Percentiles rank a stretch among this genome's conserved stretches.
Conservation (phyloP, 1,140 invertebrate species). For the Drosophila fuyamai region DNA sequence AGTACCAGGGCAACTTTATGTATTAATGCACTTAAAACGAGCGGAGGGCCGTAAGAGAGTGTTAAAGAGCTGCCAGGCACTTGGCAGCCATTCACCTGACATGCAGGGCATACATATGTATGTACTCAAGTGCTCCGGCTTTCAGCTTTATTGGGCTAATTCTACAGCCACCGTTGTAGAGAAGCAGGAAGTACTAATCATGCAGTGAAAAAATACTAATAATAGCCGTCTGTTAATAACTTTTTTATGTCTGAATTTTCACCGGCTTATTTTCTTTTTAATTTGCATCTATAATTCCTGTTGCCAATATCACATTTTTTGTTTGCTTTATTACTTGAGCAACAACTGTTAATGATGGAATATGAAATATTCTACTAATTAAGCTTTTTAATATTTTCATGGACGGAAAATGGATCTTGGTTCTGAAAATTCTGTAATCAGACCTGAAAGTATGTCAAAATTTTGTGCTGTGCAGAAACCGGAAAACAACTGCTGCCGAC, state of each 20-base stretch:
- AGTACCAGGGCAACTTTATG: constrained; percentile 38
- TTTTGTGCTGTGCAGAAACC: constrained; percentile 4
- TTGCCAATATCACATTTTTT: not conserved
- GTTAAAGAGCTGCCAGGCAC: constrained; percentile 71
- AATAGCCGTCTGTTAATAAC: too few relatives aligned
- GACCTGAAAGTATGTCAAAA: too few relatives aligned
- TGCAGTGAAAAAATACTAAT: not conserved
- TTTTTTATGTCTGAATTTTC: too few relatives aligned
- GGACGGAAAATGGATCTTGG: too few relatives aligned
- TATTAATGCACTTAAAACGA: constrained; percentile 69
- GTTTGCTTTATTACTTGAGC: too few relatives aligned
- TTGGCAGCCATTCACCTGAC: constrained; percentile 56
- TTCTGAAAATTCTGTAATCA: too few relatives aligned
- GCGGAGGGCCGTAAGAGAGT: constrained; percentile 45
- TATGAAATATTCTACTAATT: too few relatives aligned
- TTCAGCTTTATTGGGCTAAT: constrained; percentile 60
- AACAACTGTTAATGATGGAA: too few relatives aligned
- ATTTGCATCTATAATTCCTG: too few relatives aligned
- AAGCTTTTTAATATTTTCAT: too few relatives aligned
- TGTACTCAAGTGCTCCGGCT: constrained; percentile 18
- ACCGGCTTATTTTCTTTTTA: too few relatives aligned
- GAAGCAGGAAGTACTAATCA: constrained; percentile 9
- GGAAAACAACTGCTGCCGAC: constrained; percentile 10
- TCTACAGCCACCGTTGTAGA: constrained; percentile 35
- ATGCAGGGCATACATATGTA: constrained; percentile 7